Percentiles rank a stretch among this genome's conserved stretches.
Conservation (phyloP, 2,888 invertebrate genomes). For the Capitulum mitella region DNA sequence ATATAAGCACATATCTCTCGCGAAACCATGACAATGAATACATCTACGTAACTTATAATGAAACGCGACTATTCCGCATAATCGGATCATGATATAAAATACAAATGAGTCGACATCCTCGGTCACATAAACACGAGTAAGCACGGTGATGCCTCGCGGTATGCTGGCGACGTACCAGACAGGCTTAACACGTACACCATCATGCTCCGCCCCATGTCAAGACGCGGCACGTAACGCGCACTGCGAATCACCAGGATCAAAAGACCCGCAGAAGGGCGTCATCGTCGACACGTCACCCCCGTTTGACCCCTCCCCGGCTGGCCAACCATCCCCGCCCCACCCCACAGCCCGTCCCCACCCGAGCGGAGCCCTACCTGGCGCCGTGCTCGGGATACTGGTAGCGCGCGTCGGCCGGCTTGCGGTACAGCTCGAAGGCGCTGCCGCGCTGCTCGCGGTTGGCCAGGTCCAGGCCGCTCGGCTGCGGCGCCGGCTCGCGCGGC, state of each 20-base stretch:
- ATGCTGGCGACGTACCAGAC: not conserved
- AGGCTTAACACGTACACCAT: not conserved
- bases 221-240: too few relatives aligned
- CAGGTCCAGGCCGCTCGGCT: constrained; percentile 50
- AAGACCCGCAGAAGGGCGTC: not conserved
- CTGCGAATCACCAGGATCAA: not conserved
- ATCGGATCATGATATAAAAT: not conserved
- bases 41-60: not conserved
- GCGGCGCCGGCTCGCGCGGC: constrained; percentile 26
- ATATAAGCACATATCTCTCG: not conserved
- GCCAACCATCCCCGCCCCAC: too few relatives aligned
- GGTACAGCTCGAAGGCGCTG: constrained; percentile 89
- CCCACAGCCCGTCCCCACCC: too few relatives aligned
- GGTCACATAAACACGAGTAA: not conserved
- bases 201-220: too few relatives aligned
- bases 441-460: constrained; percentile 86
- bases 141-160: too few relatives aligned
- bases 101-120: not conserved
- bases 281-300: not conserved
- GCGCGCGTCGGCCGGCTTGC: constrained; percentile 56
- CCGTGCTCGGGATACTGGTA: not conserved
- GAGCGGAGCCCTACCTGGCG: too few relatives aligned
- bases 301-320: not conserved
- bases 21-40: not conserved
- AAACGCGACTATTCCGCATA: not conserved